Conservation (phyloP, 1,140 invertebrate genomes). For the Tetramorium alpestre region DNA sequence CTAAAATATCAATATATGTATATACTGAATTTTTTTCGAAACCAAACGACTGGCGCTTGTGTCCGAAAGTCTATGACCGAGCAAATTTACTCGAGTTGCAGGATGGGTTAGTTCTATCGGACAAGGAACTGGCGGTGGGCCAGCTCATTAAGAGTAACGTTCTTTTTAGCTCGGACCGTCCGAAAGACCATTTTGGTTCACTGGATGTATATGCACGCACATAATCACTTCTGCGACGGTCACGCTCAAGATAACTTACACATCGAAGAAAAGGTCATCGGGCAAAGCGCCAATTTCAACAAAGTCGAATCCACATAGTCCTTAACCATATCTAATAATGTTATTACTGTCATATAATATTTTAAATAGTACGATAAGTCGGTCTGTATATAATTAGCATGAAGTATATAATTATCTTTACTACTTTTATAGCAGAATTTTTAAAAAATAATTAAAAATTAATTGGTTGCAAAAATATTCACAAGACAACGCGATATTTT, state of each 20-base stretch:
- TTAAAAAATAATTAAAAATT: not conserved
- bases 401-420: not conserved
- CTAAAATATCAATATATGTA: not conserved
- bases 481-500: not conserved
- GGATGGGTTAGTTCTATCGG: slow-evolving; percentile 28
- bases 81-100: slow-evolving; percentile 45
- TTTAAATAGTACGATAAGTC: not conserved
- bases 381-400: not conserved
- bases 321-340: slow-evolving; percentile 6
- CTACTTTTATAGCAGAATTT: not conserved
- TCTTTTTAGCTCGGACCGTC: slow-evolving; percentile 66
- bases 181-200: slow-evolving; percentile 51
- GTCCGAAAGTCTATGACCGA: slow-evolving; percentile 20
- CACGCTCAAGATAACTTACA: not conserved
- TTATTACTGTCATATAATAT: not conserved
- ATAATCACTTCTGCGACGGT: slow-evolving; percentile 46
- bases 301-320: not conserved
- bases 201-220: slow-evolving; percentile 27
- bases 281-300: not conserved
- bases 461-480: not conserved
- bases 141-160: slow-evolving; percentile 76
- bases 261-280: slow-evolving; percentile 14
- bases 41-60: not conserved
- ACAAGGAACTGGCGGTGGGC: slow-evolving; percentile 73
- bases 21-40: not conserved